Percentiles rank a stretch among this genome's conserved stretches.
Evolutionary conservation across 2,797 vertebrate species (phyloP).

Genomic region (Intellagama lesueurii): DNA sequence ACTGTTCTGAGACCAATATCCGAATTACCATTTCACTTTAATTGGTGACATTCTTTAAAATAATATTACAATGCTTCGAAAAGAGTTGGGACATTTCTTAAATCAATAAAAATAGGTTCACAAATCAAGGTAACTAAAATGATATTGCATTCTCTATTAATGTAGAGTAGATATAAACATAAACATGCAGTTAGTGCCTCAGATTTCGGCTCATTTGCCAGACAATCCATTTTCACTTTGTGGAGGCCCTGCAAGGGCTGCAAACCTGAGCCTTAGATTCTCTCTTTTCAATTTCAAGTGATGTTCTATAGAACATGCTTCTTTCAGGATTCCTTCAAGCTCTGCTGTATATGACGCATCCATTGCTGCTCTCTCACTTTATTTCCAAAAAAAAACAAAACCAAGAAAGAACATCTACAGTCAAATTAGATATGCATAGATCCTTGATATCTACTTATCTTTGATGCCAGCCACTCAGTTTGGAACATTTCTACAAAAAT

Average conservation of each 20-base stretch:
- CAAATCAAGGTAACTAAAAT: slow-evolving; percentile 2
- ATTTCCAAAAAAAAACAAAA: slow-evolving; percentile 5
- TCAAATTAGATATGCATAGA: slow-evolving; percentile 63
- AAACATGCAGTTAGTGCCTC: not conserved
- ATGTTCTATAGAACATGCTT: slow-evolving; percentile 76
- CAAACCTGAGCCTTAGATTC: slow-evolving; percentile 74
- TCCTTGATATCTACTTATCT: slow-evolving; percentile 35
- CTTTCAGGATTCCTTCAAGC: slow-evolving; percentile 79
- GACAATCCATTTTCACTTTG: slow-evolving; percentile 63
- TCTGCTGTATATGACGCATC: slow-evolving; percentile 77
- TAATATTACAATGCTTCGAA: not conserved
- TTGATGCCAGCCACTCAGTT: not conserved
- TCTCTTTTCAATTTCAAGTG: slow-evolving; percentile 79
- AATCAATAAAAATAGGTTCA: slow-evolving; percentile 39
- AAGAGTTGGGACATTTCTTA: slow-evolving; percentile 25
- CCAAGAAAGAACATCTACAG: slow-evolving; percentile 32
- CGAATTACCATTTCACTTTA: not conserved
- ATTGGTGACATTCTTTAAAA: not conserved
- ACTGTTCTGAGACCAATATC: not conserved
- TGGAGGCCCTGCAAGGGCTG: slow-evolving; percentile 73
- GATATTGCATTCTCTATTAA: not conserved
- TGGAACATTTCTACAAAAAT: not conserved
- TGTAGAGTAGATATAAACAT: not conserved
- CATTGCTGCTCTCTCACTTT: slow-evolving; percentile 78
- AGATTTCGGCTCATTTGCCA: slow-evolving; percentile 41